Evolutionary conservation across 1,140 invertebrate genomes (phyloP), one percentile per base, ranked within the genome.

Genomic region (Monomorium pharaonis): DNA sequence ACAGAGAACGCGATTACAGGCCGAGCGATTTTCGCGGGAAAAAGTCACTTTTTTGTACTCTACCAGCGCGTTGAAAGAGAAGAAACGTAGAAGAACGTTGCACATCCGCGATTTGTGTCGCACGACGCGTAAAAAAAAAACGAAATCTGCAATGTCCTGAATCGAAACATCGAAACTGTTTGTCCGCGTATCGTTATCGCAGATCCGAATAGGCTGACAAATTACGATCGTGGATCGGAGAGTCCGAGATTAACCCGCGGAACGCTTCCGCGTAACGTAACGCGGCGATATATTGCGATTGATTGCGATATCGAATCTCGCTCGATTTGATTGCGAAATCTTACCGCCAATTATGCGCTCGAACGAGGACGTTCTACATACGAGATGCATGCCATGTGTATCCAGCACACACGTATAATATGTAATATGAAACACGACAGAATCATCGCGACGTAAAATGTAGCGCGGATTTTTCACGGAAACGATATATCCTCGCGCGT

Each of bases 281-380:
- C 62, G n/a, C n/a, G 9, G 62, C 5, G 30, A 24, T 21, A 24
- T 21, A 49, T 70, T 27, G 49, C 78, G 24, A 81, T 81, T 58
- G 49, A 81, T 70, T 47, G 65, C 65, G 21, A 81, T 70, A 81
- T 72, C 51, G 49, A 81, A 44, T 42, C 49, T 12, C 21, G 65
- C n/a, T n/a, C 65, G 37, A 58, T n/a, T 56, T 3, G 65, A 81
- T 72, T 81, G 78, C 65, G 24, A 81, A 72, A 81, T 37, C 37
- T 81, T 44, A 30, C 37, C 69, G 21, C 18, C 65, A 30, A 81
- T 81, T 81, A 81, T 72, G 37, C 24, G 65, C 24, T 44, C 37
- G 33, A 49, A 12, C n/a, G 24, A 54, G 77, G 18, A 24, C 24
- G 49, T 30, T 21, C 63, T 80, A 81, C 47, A 81, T 81, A 44